These are phyloP conservation scores for Microctonus brassicae DNA, from an alignment of 2,888 invertebrate genomes.

Conservation along the genomic window DNA sequence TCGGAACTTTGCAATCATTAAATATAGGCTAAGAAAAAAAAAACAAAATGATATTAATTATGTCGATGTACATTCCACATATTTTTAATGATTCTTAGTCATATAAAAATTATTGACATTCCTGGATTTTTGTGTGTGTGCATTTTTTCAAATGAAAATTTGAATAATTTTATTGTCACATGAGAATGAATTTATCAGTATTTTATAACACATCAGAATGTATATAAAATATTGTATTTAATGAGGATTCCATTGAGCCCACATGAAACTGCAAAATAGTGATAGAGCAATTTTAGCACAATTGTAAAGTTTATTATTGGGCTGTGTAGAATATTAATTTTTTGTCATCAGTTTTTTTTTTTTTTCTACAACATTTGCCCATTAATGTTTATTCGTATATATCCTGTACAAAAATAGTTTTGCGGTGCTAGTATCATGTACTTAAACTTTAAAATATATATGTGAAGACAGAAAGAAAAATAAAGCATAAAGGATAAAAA, in stretches of 20 bases:
- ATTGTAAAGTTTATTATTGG: slow-evolving; percentile 8
- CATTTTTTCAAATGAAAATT: background rate
- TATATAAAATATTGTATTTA: slow-evolving; percentile 45
- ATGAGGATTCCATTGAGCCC: background rate
- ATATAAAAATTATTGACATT: background rate
- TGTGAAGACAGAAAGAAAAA: slow-evolving; percentile 45
- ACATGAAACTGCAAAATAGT: background rate
- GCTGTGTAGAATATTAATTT: background rate
- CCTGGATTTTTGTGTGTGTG: background rate
- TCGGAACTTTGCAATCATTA: background rate
- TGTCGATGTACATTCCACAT: background rate
- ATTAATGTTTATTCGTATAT: slow-evolving; percentile 36
- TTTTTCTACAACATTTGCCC: background rate
- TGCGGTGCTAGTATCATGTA: slow-evolving; percentile 67
- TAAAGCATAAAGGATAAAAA: background rate
- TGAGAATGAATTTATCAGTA: slow-evolving; percentile 53
- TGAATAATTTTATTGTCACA: background rate
- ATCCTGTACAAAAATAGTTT: slow-evolving; percentile 54
- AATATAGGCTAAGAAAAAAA: background rate
- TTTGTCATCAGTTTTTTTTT: background rate
- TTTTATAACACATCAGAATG: slow-evolving; percentile 58
- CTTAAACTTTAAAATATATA: slow-evolving; percentile 48
- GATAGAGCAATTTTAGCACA: background rate
- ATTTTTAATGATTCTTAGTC: background rate
- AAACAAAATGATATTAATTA: background rate